Evolutionary conservation across 2,888 invertebrate species (phyloP).

Genomic region (Platycheirus rosarum): DNA sequence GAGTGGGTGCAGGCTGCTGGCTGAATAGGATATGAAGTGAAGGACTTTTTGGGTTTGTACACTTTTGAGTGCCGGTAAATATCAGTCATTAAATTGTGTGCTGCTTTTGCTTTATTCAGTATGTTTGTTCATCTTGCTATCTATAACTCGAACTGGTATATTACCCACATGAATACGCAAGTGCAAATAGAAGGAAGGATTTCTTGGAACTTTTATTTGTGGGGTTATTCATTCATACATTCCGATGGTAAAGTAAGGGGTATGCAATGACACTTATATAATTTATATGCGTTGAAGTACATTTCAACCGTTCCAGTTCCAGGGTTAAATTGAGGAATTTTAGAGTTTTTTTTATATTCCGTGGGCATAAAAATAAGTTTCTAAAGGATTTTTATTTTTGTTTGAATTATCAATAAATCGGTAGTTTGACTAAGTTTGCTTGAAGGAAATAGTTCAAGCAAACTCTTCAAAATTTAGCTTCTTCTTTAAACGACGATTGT

Average conservation of each 20-base stretch:
- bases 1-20: constrained; percentile 14
- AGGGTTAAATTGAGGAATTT: constrained; percentile 18
- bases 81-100: constrained; percentile 65
- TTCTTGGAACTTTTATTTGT: constrained; percentile 17
- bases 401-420: too few relatives aligned
- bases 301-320: constrained; percentile 14
- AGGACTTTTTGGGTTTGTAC: constrained; percentile 31
- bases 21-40: constrained; percentile 5
- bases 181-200: not conserved
- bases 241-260: not conserved
- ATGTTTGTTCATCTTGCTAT: constrained; percentile 30
- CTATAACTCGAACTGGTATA: too few relatives aligned
- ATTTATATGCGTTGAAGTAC: not conserved
- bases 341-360: too few relatives aligned
- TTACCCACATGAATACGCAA: not conserved
- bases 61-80: constrained; percentile 61
- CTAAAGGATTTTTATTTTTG: too few relatives aligned
- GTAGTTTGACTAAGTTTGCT: too few relatives aligned
- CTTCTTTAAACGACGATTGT: too few relatives aligned
- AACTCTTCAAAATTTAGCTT: too few relatives aligned
- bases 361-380: too few relatives aligned
- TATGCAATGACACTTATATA: too few relatives aligned
- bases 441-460: too few relatives aligned
- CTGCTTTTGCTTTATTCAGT: constrained; percentile 37
- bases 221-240: constrained; percentile 20